Percentiles rank a stretch among this genome's conserved stretches.
These are phyloP conservation scores for Paraescarpia echinospica DNA, from an alignment of 1,140 invertebrate genomes.

Conservation along the genomic window DNA sequence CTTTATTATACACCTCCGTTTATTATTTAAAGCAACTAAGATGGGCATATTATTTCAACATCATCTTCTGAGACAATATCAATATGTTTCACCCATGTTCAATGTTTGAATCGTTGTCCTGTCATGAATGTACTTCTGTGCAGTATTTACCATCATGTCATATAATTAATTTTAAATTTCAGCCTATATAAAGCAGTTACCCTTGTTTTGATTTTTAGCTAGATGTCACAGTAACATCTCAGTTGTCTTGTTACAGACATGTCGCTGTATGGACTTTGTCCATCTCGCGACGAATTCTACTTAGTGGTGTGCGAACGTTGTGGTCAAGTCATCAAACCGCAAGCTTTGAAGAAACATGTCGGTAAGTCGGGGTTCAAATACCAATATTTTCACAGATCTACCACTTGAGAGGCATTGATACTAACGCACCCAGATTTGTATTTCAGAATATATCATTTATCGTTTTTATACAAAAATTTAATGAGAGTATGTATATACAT, in stretches of 20 bases:
- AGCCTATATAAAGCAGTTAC: not conserved
- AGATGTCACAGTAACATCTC: not conserved
- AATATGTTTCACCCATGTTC: not conserved
- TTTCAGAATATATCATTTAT: not conserved
- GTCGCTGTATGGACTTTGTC: slow-evolving; percentile 61
- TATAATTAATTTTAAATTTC: not conserved
- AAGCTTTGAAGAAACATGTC: slow-evolving; percentile 60
- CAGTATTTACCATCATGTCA: not conserved
- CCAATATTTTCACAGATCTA: not conserved
- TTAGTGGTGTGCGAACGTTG: slow-evolving; percentile 62
- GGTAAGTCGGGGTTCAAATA: slow-evolving; percentile 40
- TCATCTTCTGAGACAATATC: not conserved
- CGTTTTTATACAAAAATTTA: not conserved
- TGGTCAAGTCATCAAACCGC: slow-evolving; percentile 61
- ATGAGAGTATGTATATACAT: too few relatives aligned
- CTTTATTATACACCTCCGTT: not conserved
- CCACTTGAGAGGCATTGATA: too few relatives aligned
- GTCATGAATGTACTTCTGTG: too few relatives aligned
- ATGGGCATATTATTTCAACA: not conserved
- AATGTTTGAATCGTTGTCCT: too few relatives aligned
- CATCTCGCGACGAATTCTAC: slow-evolving; percentile 62
- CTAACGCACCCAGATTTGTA: not conserved
- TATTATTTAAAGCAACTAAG: not conserved
- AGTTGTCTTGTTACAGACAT: slow-evolving; percentile 57
- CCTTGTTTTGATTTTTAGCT: not conserved